These are phyloP conservation scores for Meloidogyne chitwoodi DNA, from an alignment of 1,140 invertebrate genomes.

Conservation along the genomic window DNA sequence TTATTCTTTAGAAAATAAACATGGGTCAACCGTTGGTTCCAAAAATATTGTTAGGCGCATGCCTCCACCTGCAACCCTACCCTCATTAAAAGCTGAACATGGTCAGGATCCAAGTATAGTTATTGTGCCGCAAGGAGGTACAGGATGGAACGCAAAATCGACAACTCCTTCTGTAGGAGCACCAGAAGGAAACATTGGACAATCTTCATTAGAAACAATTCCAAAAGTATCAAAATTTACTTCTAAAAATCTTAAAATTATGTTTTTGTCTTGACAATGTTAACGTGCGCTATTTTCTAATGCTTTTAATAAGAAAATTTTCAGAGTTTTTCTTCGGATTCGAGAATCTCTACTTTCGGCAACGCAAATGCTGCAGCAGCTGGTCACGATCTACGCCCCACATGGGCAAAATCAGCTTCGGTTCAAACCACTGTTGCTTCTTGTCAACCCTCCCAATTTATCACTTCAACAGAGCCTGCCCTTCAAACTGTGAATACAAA, in stretches of 20 bases:
- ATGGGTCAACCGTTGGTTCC: conserved; percentile 53
- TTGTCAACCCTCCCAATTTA: neutral
- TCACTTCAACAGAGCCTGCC: neutral
- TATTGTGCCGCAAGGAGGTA: conserved; percentile 55
- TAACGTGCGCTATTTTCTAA: too few relatives aligned
- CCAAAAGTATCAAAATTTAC: neutral
- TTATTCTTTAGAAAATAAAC: conserved; percentile 25
- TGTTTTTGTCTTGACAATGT: too few relatives aligned
- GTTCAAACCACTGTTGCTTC: neutral
- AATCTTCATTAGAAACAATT: neutral
- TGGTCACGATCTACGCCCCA: conserved; percentile 49
- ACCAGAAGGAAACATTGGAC: neutral
- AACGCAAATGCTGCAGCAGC: conserved; percentile 19
- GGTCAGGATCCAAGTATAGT: conserved; percentile 53
- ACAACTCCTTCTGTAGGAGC: conserved; percentile 10
- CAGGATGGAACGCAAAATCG: conserved; percentile 54
- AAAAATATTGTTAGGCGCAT: conserved; percentile 57
- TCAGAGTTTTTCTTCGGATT: conserved; percentile 18
- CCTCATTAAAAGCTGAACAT: conserved; percentile 56
- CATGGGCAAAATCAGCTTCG: conserved; percentile 50
- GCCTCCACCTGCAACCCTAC: conserved; percentile 58
- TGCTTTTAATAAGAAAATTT: too few relatives aligned
- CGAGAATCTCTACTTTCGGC: conserved; percentile 20
- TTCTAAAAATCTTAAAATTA: too few relatives aligned
- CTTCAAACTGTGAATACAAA: neutral